These are phyloP conservation scores for Plectropomus leopardus DNA, from an alignment of 2,113 vertebrate genomes.

Conservation along the genomic window DNA sequence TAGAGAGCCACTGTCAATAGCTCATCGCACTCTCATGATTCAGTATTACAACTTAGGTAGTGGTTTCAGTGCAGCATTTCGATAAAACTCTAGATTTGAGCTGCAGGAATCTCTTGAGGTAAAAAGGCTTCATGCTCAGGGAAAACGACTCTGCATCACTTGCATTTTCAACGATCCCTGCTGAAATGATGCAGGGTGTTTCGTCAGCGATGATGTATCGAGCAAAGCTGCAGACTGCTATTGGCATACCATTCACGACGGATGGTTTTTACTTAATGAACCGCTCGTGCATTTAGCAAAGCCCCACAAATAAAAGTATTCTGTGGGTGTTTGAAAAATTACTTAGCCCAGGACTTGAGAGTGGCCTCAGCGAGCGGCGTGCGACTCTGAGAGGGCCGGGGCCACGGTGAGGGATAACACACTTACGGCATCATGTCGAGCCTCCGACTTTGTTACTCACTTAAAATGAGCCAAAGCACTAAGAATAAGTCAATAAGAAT, in stretches of 20 bases:
- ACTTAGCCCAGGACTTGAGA: slow-evolving; percentile 29
- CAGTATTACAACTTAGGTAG: slow-evolving; percentile 7
- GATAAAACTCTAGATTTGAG: slow-evolving; percentile 16
- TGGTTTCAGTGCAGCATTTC: background rate
- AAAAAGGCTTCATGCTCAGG: background rate
- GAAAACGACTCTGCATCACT: slow-evolving; percentile 34
- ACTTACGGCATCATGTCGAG: slow-evolving; percentile 61
- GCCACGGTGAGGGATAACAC: slow-evolving; percentile 60
- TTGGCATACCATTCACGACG: slow-evolving; percentile 70
- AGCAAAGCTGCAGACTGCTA: slow-evolving; percentile 60
- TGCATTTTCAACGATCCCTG: slow-evolving; percentile 53
- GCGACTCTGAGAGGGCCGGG: slow-evolving; percentile 42
- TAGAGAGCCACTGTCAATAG: slow-evolving; percentile 27
- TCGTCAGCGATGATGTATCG: slow-evolving; percentile 70
- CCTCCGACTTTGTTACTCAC: slow-evolving; percentile 68
- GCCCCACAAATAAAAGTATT: slow-evolving; percentile 31
- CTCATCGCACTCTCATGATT: slow-evolving; percentile 30
- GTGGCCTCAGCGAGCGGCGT: slow-evolving; percentile 39
- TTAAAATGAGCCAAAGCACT: slow-evolving; percentile 78
- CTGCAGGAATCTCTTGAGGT: slow-evolving; percentile 8
- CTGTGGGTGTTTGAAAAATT: slow-evolving; percentile 59
- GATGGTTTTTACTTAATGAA: slow-evolving; percentile 78
- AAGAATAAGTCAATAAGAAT: slow-evolving; percentile 79
- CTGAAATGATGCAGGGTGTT: slow-evolving; percentile 62
- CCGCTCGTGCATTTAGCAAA: slow-evolving; percentile 72